These are phyloP conservation scores for Dicaeum eximium DNA, from an alignment of 2,113 vertebrate genomes.

Conservation along the genomic window DNA sequence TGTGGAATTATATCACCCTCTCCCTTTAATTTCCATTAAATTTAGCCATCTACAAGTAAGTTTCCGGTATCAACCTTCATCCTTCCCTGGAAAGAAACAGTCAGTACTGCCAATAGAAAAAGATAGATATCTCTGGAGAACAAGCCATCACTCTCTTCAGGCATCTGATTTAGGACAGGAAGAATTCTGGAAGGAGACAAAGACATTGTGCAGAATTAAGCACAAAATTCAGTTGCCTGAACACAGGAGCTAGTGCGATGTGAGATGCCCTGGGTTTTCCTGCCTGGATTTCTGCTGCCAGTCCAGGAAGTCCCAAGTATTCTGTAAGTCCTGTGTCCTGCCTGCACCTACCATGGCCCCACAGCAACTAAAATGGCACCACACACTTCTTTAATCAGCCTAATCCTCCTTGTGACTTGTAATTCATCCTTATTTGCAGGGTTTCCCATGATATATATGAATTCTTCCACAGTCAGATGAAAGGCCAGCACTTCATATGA, in stretches of 20 bases:
- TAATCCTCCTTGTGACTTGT: not conserved
- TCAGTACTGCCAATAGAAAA: not conserved
- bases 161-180: not conserved
- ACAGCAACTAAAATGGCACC: not conserved
- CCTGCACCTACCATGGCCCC: not conserved
- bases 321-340: not conserved
- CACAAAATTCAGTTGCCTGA: not conserved
- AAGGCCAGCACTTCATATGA: not conserved
- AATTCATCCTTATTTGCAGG: not conserved
- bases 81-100: not conserved
- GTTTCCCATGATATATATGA: accelerated
- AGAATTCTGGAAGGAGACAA: not conserved
- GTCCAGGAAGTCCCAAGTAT: not conserved
- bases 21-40: not conserved
- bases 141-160: not conserved
- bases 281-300: not conserved
- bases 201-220: not conserved
- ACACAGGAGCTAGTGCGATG: not conserved
- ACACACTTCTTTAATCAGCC: not conserved
- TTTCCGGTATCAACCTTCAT: not conserved
- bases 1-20: not conserved
- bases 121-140: not conserved
- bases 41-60: not conserved
- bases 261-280: not conserved
- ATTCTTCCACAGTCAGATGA: not conserved